Percentiles rank a stretch among this genome's conserved stretches.
phyloP scores from a whole-genome alignment of 2,113 vertebrate genomes.

The Ploceus nigricollis region DNA sequence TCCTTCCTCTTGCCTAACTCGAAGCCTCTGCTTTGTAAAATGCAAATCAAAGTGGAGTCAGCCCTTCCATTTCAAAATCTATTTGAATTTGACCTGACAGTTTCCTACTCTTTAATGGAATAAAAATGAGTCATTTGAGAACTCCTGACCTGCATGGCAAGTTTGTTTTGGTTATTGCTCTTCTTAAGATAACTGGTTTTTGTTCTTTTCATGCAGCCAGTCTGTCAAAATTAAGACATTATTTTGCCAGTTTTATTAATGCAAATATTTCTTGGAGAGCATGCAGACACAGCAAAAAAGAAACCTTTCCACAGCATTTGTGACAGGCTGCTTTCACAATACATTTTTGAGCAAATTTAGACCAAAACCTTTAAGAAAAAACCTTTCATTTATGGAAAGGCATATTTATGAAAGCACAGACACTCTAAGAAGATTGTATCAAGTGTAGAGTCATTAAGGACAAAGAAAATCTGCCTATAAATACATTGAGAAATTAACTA shows the following conservation, averaged over 20 bases:
- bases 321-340: constrained; percentile 15
- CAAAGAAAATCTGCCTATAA: neutral
- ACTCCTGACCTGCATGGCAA: neutral
- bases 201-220: neutral
- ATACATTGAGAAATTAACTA: neutral
- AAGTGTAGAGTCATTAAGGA: neutral
- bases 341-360: neutral
- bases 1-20: neutral
- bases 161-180: constrained; percentile 4
- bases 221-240: constrained; percentile 4
- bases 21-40: constrained; percentile 14
- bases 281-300: neutral
- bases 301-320: neutral
- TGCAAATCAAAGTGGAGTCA: constrained; percentile 23
- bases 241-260: neutral
- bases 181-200: neutral
- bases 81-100: constrained; percentile 4
- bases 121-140: constrained; percentile 12
- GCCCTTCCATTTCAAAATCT: neutral
- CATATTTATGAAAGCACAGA: neutral
- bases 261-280: neutral
- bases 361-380: neutral
- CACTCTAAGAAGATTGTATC: neutral
- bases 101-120: constrained; percentile 2
- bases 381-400: neutral